Conservation (phyloP, 2,888 invertebrate genomes). For the Harpagoxenus sublaevis region DNA sequence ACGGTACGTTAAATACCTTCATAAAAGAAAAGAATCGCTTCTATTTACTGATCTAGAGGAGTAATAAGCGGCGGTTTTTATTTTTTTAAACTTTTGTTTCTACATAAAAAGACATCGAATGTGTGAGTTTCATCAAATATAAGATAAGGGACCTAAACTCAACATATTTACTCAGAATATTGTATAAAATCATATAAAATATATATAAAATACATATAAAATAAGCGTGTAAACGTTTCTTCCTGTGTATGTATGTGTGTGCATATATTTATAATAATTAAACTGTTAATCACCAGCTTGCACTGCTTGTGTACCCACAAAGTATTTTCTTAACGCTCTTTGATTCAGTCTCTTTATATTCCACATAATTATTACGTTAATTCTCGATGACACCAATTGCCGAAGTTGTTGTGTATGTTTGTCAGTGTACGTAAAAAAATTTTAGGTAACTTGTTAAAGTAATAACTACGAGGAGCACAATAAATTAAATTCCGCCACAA, state of each 20-base stretch:
- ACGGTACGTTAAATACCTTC: no score
- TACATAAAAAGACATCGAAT: neutral
- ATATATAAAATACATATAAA: no score
- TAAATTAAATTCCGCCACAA: neutral
- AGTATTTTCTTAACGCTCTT: slow-evolving; percentile 87
- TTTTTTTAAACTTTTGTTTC: neutral
- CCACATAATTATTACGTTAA: slow-evolving; percentile 70
- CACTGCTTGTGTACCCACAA: slow-evolving; percentile 88
- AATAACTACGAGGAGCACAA: neutral
- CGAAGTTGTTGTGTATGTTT: neutral
- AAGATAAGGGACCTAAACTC: neutral
- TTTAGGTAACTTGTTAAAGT: neutral
- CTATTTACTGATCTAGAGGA: no score
- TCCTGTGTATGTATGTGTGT: neutral
- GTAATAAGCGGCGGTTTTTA: neutral
- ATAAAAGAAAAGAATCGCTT: no score
- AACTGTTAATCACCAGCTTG: slow-evolving; percentile 66
- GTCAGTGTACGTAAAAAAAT: neutral
- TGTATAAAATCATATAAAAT: neutral
- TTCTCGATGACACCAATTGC: neutral
- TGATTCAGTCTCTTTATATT: slow-evolving; percentile 87
- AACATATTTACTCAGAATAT: neutral
- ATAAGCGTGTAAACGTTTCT: no score
- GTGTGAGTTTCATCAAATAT: neutral
- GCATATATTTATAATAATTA: slow-evolving; percentile 70